Conservation (phyloP, 1,140 invertebrate species). For the Cotesia vestalis region DNA sequence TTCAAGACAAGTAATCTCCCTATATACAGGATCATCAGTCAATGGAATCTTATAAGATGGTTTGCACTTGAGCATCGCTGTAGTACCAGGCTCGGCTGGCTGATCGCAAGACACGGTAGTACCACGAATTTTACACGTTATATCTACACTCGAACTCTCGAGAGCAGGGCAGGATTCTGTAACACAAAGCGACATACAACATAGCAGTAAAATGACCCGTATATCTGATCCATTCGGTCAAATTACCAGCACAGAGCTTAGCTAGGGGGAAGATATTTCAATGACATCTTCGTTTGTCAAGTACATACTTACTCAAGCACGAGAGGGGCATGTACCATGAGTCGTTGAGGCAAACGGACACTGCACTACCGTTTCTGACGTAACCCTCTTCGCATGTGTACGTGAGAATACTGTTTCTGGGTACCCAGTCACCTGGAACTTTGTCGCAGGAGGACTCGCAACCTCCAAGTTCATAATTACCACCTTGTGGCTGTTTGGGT, state of each 20-base stretch:
- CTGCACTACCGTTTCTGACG: constrained; percentile 41
- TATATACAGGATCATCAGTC: constrained; percentile 48
- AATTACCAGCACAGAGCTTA: neutral
- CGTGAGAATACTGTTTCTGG: constrained; percentile 46
- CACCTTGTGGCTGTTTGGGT: constrained; percentile 43
- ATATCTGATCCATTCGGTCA: constrained; percentile 10
- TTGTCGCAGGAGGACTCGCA: constrained; percentile 42
- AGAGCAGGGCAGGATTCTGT: constrained; percentile 44
- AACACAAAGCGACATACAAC: neutral
- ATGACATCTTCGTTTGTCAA: constrained; percentile 21
- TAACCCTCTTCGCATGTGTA: constrained; percentile 47
- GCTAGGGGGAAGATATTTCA: neutral
- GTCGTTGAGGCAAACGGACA: constrained; percentile 45
- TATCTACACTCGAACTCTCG: constrained; percentile 44
- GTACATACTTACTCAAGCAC: constrained; percentile 45
- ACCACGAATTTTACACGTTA: constrained; percentile 43
- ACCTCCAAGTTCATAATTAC: constrained; percentile 44
- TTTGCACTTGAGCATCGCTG: constrained; percentile 47
- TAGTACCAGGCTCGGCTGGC: constrained; percentile 43
- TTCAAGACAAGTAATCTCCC: constrained; percentile 44
- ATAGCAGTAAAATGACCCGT: neutral
- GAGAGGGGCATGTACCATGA: constrained; percentile 40
- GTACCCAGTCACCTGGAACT: constrained; percentile 41
- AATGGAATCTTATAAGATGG: constrained; percentile 48
- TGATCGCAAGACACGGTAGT: constrained; percentile 43